A percentile compares a stretch with the other conserved stretches of the same genome.
These are phyloP conservation scores for Drosophila paracracens DNA, from an alignment of 2,888 invertebrate genomes.

Conservation along the genomic window DNA sequence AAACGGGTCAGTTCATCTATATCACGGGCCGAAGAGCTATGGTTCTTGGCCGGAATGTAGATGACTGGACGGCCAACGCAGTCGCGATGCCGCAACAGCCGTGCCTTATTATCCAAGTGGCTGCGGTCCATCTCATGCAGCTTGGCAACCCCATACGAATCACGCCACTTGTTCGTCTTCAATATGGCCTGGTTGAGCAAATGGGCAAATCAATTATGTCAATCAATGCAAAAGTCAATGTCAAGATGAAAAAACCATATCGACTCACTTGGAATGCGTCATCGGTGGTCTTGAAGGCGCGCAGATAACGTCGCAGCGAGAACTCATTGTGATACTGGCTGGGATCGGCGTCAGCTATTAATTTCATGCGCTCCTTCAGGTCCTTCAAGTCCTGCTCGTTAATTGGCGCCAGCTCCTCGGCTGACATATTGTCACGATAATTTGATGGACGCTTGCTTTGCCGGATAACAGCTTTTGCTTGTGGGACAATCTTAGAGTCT, in stretches of 20 bases:
- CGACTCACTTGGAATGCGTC: conserved; percentile 89
- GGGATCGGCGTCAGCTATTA: conserved; percentile 90
- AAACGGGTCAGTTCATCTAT: conserved; percentile 92
- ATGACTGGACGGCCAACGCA: conserved; percentile 90
- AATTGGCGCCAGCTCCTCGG: conserved; percentile 85
- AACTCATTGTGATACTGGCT: conserved; percentile 91
- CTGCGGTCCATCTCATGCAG: conserved; percentile 86
- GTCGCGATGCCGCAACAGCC: conserved; percentile 90
- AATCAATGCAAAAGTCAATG: conserved; percentile 44
- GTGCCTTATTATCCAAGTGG: conserved; percentile 88
- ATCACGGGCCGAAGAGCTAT: conserved; percentile 89
- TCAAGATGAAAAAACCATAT: conserved; percentile 36
- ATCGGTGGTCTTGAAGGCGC: conserved; percentile 91
- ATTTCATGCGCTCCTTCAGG: conserved; percentile 89
- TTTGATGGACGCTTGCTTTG: conserved; percentile 15
- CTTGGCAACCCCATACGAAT: conserved; percentile 89
- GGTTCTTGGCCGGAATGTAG: conserved; percentile 92
- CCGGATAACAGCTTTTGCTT: background rate
- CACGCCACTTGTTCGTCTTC: conserved; percentile 92
- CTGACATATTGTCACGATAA: conserved; percentile 80
- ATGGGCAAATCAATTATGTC: background rate
- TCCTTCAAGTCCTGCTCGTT: conserved; percentile 88
- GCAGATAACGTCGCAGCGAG: conserved; percentile 89
- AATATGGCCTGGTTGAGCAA: conserved; percentile 87
- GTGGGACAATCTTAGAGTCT: background rate